Evolutionary conservation across 2,797 vertebrate species (phyloP).

Genomic region (Platalea minor): DNA sequence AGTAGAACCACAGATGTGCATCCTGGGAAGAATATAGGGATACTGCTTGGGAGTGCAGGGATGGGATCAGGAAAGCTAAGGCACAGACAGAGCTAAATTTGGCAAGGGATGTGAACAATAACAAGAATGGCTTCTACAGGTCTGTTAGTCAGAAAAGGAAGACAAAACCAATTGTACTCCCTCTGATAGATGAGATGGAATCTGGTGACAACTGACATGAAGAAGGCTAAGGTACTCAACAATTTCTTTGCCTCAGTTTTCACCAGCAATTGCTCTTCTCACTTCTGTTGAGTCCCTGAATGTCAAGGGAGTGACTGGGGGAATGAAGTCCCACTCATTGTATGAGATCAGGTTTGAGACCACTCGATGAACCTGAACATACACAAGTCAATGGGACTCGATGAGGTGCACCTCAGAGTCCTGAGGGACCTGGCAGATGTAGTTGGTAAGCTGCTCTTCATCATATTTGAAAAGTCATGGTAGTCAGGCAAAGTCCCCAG

Average conservation of each 20-base stretch:
- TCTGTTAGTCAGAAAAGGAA: not conserved
- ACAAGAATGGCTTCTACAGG: not conserved
- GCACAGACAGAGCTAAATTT: not conserved
- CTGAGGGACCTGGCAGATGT: not conserved
- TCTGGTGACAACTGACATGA: not conserved
- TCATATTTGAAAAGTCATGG: not conserved
- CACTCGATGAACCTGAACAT: not conserved
- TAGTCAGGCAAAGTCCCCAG: not conserved
- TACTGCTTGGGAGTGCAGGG: not conserved
- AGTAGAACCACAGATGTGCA: not conserved
- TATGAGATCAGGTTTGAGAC: not conserved
- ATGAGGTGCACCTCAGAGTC: not conserved
- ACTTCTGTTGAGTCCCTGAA: not conserved
- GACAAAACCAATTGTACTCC: not conserved
- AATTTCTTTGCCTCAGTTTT: not conserved
- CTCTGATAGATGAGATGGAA: not conserved
- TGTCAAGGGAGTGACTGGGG: not conserved
- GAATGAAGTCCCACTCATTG: not conserved
- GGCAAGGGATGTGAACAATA: not conserved
- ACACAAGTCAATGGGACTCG: fast-evolving
- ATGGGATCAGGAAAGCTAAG: not conserved
- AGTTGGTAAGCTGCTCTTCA: not conserved
- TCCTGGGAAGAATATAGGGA: not conserved
- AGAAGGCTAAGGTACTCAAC: not conserved
- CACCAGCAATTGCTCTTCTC: not conserved